Percentiles rank a stretch among this genome's conserved stretches.
Conservation (phyloP, 2,797 vertebrate genomes). For the Sciurus carolinensis region DNA sequence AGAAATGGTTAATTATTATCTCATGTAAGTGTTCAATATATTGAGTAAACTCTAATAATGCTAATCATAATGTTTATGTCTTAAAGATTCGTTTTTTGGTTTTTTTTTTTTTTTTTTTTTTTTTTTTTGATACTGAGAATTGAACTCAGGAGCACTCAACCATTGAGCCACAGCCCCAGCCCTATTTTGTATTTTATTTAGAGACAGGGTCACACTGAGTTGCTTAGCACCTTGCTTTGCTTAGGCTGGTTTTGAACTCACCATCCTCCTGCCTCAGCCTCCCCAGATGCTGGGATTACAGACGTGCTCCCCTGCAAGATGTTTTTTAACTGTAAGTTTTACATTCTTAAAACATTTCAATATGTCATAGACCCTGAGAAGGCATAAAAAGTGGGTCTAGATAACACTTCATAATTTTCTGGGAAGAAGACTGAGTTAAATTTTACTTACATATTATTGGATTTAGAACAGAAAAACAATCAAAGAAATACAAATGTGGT, state of each 20-base stretch:
- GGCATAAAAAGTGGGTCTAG: neutral
- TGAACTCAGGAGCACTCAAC: too few relatives aligned
- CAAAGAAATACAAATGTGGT: neutral
- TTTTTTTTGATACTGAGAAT: too few relatives aligned
- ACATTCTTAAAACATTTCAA: neutral
- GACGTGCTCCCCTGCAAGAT: too few relatives aligned
- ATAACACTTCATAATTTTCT: neutral
- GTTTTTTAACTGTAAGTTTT: slow-evolving; percentile 14
- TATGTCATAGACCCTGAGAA: neutral
- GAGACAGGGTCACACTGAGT: too few relatives aligned
- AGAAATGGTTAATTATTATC: neutral
- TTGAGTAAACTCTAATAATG: neutral
- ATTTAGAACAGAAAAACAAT: neutral
- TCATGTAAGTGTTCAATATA: slow-evolving; percentile 1
- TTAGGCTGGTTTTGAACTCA: too few relatives aligned
- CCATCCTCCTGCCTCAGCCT: too few relatives aligned
- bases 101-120: too few relatives aligned
- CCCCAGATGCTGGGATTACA: too few relatives aligned
- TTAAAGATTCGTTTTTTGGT: neutral
- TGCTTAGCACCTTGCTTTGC: too few relatives aligned
- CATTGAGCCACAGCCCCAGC: too few relatives aligned
- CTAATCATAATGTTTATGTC: neutral
- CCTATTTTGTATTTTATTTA: too few relatives aligned
- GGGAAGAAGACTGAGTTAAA: neutral
- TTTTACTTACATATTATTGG: neutral